Conservation (phyloP, 2,113 vertebrate genomes). For the Ammodytes marinus region DNA sequence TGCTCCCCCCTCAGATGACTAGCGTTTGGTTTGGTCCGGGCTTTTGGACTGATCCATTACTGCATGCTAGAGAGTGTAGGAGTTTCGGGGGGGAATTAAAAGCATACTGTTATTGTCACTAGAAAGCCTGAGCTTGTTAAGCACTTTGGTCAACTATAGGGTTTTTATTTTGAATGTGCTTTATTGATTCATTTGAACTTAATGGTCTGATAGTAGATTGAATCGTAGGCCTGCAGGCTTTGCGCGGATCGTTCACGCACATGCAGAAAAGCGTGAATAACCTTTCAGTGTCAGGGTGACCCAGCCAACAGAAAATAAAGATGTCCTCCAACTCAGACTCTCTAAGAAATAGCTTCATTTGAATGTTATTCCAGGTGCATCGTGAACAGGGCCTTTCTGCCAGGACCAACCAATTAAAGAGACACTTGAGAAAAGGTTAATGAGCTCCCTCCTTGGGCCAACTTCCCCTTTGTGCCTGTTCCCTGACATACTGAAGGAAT, state of each 20-base stretch:
- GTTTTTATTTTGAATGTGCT: no score
- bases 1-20: slow-evolving; percentile 33
- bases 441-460: slow-evolving; percentile 47
- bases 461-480: slow-evolving; percentile 44
- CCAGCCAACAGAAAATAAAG: not conserved
- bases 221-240: not conserved
- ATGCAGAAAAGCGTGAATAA: not conserved
- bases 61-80: slow-evolving; percentile 10
- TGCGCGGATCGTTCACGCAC: not conserved
- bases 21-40: slow-evolving; percentile 49
- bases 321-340: not conserved
- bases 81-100: not conserved
- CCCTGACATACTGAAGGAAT: slow-evolving; percentile 45
- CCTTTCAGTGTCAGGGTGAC: not conserved
- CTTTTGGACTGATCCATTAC: slow-evolving; percentile 23
- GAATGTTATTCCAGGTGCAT: not conserved
- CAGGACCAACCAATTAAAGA: slow-evolving; percentile 30
- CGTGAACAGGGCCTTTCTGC: slow-evolving; percentile 27
- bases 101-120: not conserved
- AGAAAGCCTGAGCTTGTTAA: no score
- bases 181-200: not conserved
- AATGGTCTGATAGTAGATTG: not conserved
- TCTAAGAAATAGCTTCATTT: not conserved
- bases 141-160: no score
- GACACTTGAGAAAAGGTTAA: slow-evolving; percentile 59